Percentiles rank a stretch among this genome's conserved stretches.
Conservation (phyloP, 2,797 vertebrate genomes). For the Smutsia gigantea region DNA sequence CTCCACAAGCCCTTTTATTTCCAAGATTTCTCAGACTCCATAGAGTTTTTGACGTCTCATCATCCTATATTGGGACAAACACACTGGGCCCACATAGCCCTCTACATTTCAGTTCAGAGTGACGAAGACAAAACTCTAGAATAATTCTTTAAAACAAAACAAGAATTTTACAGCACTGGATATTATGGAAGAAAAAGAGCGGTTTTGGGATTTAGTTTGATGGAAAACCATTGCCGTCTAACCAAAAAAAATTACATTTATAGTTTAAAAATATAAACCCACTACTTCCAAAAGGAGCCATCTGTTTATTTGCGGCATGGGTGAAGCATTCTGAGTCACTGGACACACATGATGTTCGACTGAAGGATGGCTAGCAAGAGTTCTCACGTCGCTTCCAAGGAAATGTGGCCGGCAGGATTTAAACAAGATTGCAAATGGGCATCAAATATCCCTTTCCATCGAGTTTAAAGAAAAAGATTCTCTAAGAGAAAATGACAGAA, state of each 20-base stretch:
- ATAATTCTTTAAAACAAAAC: neutral
- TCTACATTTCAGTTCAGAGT: neutral
- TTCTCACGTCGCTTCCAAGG: neutral
- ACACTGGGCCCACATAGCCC: neutral
- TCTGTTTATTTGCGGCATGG: neutral
- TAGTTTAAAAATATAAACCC: neutral
- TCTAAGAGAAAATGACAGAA: neutral
- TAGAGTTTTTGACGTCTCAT: no score
- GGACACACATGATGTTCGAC: accelerated
- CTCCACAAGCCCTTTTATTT: no score
- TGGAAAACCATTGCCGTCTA: neutral
- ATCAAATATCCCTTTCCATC: neutral
- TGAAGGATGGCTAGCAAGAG: neutral
- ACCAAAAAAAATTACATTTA: neutral
- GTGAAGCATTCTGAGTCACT: neutral
- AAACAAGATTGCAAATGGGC: neutral
- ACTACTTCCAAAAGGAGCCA: neutral
- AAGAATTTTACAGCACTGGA: neutral
- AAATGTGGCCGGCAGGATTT: neutral
- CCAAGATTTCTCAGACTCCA: no score
- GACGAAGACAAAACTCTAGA: neutral
- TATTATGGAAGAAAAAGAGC: neutral
- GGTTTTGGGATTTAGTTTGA: neutral
- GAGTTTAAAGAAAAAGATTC: neutral
- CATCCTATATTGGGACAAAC: neutral